These are phyloP conservation scores for Drosophila neoperkinsi DNA, from an alignment of 2,888 invertebrate species.

Conservation along the genomic window DNA sequence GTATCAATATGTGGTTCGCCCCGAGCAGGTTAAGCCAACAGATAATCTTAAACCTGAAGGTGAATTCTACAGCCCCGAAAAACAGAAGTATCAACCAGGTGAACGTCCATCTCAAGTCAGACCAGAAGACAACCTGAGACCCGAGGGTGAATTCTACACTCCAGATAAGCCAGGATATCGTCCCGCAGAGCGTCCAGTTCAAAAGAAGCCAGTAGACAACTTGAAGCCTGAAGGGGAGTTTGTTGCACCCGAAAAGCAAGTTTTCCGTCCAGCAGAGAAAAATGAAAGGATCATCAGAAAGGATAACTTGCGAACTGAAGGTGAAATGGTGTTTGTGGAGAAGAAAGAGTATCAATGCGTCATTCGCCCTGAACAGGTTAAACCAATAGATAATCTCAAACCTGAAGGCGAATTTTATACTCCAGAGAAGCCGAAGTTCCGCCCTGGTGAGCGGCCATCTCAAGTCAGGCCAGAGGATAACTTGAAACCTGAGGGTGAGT, in stretches of 20 bases:
- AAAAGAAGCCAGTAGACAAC: slow-evolving; percentile 85
- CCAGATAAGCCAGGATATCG: slow-evolving; percentile 23
- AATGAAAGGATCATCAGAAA: slow-evolving; percentile 67
- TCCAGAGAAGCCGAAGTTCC: slow-evolving; percentile 81
- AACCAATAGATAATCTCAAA: slow-evolving; percentile 86
- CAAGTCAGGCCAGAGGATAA: slow-evolving; percentile 38
- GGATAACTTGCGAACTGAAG: slow-evolving; percentile 86
- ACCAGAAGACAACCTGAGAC: slow-evolving; percentile 85
- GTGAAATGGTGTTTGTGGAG: slow-evolving; percentile 86
- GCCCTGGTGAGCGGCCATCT: slow-evolving; percentile 22
- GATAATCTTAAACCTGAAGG: slow-evolving; percentile 86
- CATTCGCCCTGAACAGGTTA: slow-evolving; percentile 84
- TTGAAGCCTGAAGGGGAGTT: slow-evolving; percentile 83
- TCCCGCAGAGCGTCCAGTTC: slow-evolving; percentile 53
- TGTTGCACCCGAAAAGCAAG: slow-evolving; percentile 84
- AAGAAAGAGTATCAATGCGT: slow-evolving; percentile 72
- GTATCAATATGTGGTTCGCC: slow-evolving; percentile 76
- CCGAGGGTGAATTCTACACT: slow-evolving; percentile 86
- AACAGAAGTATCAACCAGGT: slow-evolving; percentile 80
- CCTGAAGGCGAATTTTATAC: slow-evolving; percentile 86
- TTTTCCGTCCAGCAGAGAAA: slow-evolving; percentile 86
- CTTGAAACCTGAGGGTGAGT: slow-evolving; percentile 33
- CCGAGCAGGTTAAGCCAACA: slow-evolving; percentile 85
- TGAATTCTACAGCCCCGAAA: slow-evolving; percentile 81
- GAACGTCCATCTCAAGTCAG: slow-evolving; percentile 29